Evolutionary conservation across 2,888 invertebrate genomes (phyloP).

Genomic region (Hypomecis punctinalis): DNA sequence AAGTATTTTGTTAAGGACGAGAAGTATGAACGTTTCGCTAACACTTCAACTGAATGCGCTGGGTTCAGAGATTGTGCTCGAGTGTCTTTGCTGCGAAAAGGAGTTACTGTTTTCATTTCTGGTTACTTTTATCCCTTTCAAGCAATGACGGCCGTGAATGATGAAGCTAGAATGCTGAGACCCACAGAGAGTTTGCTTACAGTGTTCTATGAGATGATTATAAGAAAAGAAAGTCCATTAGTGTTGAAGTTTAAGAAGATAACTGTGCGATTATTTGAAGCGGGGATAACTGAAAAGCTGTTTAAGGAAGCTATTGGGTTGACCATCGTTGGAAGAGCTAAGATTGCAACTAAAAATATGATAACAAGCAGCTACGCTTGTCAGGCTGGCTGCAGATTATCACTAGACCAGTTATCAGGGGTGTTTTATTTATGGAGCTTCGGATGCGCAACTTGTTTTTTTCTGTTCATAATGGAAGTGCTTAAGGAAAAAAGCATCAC

Average conservation of each 20-base stretch:
- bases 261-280: constrained; percentile 61
- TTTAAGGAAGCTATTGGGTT: constrained; percentile 66
- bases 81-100: constrained; percentile 53
- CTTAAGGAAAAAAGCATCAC: constrained; percentile 21
- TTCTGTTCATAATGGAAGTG: constrained; percentile 60
- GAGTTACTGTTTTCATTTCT: constrained; percentile 60
- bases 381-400: constrained; percentile 64
- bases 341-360: constrained; percentile 57
- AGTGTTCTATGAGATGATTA: constrained; percentile 69
- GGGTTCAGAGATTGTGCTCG: constrained; percentile 56
- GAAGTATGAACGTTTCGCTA: constrained; percentile 56
- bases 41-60: constrained; percentile 57
- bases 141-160: constrained; percentile 58
- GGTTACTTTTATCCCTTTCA: constrained; percentile 59
- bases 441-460: constrained; percentile 59
- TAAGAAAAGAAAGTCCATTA: constrained; percentile 59
- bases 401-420: constrained; percentile 50
- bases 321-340: constrained; percentile 57
- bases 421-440: constrained; percentile 29
- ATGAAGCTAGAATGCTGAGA: constrained; percentile 64
- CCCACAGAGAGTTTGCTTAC: constrained; percentile 60
- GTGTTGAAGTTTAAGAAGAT: constrained; percentile 53
- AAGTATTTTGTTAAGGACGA: constrained; percentile 63
- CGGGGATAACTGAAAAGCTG: constrained; percentile 64
- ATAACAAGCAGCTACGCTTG: constrained; percentile 67